Evolutionary conservation across 2,888 invertebrate species (phyloP).

Genomic region (Nephrotoma flavescens): DNA sequence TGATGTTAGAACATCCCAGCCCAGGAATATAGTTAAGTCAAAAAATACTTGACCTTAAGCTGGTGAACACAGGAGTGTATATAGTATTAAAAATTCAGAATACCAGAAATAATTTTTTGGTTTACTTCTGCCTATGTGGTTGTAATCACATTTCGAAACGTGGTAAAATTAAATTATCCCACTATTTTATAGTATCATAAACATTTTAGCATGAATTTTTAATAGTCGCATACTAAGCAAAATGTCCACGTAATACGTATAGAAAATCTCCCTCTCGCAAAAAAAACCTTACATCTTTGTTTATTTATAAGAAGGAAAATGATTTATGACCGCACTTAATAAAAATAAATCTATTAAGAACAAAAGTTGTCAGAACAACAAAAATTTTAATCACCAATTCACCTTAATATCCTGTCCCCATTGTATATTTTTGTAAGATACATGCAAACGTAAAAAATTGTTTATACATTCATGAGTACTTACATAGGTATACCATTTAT

Average conservation of each 20-base stretch:
- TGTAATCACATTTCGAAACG: no score
- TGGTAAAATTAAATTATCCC: no score
- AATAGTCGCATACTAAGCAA: no score
- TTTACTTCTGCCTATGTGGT: no score
- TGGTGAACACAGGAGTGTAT: no score
- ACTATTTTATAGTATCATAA: no score
- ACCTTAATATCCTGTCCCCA: not conserved
- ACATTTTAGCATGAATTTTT: no score
- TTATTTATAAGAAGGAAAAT: not conserved
- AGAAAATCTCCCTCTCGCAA: not conserved
- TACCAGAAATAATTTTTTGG: no score
- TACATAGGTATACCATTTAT: not conserved
- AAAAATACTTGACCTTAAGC: no score
- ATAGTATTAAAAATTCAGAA: no score
- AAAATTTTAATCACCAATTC: not conserved
- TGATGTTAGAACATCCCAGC: no score
- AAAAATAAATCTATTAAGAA: not conserved
- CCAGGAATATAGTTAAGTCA: no score
- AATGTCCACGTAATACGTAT: not conserved
- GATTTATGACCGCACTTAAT: not conserved
- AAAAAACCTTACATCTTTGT: not conserved
- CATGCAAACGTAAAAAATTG: not conserved
- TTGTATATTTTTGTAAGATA: not conserved
- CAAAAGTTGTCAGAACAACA: not conserved
- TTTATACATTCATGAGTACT: not conserved